Evolutionary conservation across 2,888 invertebrate species (phyloP).

Genomic region (Dicranocentrus wangi): DNA sequence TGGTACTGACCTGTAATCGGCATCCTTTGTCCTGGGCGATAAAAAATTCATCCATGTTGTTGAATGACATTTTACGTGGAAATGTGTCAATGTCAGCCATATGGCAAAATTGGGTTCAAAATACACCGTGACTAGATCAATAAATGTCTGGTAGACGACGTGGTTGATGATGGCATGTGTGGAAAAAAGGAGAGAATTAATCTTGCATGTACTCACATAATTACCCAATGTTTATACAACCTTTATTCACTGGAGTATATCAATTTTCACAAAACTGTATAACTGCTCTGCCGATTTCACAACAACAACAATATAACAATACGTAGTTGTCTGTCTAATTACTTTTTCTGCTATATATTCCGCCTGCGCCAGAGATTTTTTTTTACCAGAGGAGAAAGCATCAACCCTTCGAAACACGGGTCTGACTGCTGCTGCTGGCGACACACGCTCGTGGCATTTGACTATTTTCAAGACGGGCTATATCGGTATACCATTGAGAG

Average conservation of each 20-base stretch:
- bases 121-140: background rate
- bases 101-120: background rate
- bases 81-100: background rate
- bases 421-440: slow-evolving; percentile 13
- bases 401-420: background rate
- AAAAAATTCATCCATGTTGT: background rate
- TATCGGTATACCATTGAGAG: too few relatives aligned
- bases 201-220: slow-evolving; percentile 5
- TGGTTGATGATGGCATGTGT: slow-evolving; percentile 4
- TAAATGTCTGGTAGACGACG: background rate
- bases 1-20: slow-evolving; percentile 30
- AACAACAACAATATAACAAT: too few relatives aligned
- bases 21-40: slow-evolving; percentile 8
- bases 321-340: too few relatives aligned
- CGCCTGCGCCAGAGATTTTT: background rate
- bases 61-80: background rate
- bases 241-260: background rate
- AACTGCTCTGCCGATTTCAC: too few relatives aligned
- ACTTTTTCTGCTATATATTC: background rate
- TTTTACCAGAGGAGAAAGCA: background rate
- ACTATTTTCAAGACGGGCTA: too few relatives aligned
- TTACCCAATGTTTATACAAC: background rate
- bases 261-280: background rate
- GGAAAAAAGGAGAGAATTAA: background rate
- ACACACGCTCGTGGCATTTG: slow-evolving; percentile 10